These are phyloP conservation scores for mouse (Mus musculus) DNA, from an alignment of 2,113 vertebrate species.

Conservation along the genomic window GRCm39 chr4:16577501-16578000, in stretches of 20 bases:
- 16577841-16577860: too few relatives aligned
- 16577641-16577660: not conserved
- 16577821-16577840: too few relatives aligned
- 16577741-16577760: not conserved
- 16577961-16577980: not conserved
- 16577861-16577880: too few relatives aligned
- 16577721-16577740: not conserved
- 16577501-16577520: not conserved
- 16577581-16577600: not conserved
- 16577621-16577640: too few relatives aligned
- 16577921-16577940: too few relatives aligned
- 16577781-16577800: not conserved
- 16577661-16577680: not conserved
- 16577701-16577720: not conserved
- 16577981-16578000: not conserved
- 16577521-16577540: not conserved
- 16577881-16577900: too few relatives aligned
- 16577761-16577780: not conserved
- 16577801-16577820: not conserved
- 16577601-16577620: not conserved
- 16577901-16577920: too few relatives aligned
- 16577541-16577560: not conserved
- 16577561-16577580: not conserved
- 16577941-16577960: not conserved
- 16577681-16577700: not conserved